Evolutionary conservation across 2,888 invertebrate species (phyloP).

Genomic region (Nycteola revayana): DNA sequence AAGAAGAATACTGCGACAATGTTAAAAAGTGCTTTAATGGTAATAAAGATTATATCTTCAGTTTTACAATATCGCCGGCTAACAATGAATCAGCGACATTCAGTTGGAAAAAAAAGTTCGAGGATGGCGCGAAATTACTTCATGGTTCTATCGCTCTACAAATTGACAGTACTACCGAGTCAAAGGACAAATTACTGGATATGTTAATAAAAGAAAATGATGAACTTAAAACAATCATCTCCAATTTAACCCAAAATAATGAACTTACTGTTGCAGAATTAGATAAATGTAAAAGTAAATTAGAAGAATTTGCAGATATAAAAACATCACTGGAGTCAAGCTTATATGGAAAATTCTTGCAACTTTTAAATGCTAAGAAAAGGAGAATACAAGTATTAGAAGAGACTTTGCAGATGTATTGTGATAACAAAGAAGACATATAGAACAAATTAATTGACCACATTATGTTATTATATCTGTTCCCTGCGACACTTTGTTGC

Average conservation of each 20-base stretch:
- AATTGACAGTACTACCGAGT: slow-evolving; percentile 26
- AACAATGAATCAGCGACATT: slow-evolving; percentile 40
- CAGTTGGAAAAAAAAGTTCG: slow-evolving; percentile 53
- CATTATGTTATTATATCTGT: too few relatives aligned
- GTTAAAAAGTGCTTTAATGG: slow-evolving; percentile 38
- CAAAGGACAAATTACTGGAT: slow-evolving; percentile 50
- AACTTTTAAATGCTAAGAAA: slow-evolving; percentile 64
- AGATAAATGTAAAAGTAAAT: slow-evolving; percentile 43
- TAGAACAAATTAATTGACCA: too few relatives aligned
- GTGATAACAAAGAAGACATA: slow-evolving; percentile 2
- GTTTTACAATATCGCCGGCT: slow-evolving; percentile 38
- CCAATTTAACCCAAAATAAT: slow-evolving; percentile 27
- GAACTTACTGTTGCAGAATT: slow-evolving; percentile 37
- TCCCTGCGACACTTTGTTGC: too few relatives aligned
- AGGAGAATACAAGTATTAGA: slow-evolving; percentile 57
- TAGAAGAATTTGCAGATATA: slow-evolving; percentile 48
- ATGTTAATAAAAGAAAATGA: slow-evolving; percentile 49
- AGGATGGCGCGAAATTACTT: slow-evolving; percentile 30
- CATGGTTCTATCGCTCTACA: slow-evolving; percentile 50
- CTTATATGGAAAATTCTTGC: slow-evolving; percentile 63
- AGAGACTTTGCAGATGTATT: slow-evolving; percentile 41
- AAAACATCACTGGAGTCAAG: slow-evolving; percentile 50
- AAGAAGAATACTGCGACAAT: slow-evolving; percentile 44
- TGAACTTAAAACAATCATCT: slow-evolving; percentile 30
- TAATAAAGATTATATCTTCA: slow-evolving; percentile 33